Conservation (phyloP, 2,797 vertebrate species). For the Tragopan temminckii region DNA sequence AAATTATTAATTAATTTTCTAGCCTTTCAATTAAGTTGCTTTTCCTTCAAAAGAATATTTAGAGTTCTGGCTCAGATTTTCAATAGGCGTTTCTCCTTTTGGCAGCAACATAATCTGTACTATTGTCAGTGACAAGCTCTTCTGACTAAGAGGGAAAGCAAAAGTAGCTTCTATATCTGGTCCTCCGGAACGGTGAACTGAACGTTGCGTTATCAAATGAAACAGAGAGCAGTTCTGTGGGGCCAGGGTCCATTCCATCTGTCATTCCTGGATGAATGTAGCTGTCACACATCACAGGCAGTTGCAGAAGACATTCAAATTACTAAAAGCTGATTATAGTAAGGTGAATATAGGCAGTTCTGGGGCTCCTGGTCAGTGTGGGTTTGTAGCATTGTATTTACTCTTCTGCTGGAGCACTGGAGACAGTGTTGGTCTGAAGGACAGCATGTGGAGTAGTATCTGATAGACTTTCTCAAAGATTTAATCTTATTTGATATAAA, state of each 20-base stretch:
- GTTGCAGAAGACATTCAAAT: slow-evolving; percentile 2
- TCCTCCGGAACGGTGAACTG: slow-evolving; percentile 64
- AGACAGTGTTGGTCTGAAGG: neutral
- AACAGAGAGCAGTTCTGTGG: slow-evolving; percentile 34
- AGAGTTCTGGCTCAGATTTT: slow-evolving; percentile 27
- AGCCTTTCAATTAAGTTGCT: slow-evolving; percentile 58
- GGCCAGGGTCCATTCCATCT: slow-evolving; percentile 33
- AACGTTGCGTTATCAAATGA: slow-evolving; percentile 56
- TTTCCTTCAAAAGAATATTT: slow-evolving; percentile 54
- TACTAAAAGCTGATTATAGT: slow-evolving; percentile 50
- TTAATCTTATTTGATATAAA: neutral
- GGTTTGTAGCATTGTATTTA: neutral
- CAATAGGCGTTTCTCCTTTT: slow-evolving; percentile 45
- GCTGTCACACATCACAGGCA: neutral
- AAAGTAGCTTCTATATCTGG: slow-evolving; percentile 61
- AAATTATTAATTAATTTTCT: slow-evolving; percentile 31
- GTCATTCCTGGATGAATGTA: slow-evolving; percentile 46
- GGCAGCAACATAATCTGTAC: slow-evolving; percentile 31
- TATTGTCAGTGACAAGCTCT: slow-evolving; percentile 49
- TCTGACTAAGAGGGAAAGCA: slow-evolving; percentile 47
- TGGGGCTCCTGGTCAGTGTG: slow-evolving; percentile 5
- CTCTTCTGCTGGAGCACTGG: neutral
- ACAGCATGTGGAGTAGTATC: neutral
- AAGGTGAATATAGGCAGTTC: slow-evolving; percentile 12
- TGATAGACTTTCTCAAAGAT: neutral